phyloP scores from a whole-genome alignment of 2,113 vertebrate species.

The Sialia sialis region DNA sequence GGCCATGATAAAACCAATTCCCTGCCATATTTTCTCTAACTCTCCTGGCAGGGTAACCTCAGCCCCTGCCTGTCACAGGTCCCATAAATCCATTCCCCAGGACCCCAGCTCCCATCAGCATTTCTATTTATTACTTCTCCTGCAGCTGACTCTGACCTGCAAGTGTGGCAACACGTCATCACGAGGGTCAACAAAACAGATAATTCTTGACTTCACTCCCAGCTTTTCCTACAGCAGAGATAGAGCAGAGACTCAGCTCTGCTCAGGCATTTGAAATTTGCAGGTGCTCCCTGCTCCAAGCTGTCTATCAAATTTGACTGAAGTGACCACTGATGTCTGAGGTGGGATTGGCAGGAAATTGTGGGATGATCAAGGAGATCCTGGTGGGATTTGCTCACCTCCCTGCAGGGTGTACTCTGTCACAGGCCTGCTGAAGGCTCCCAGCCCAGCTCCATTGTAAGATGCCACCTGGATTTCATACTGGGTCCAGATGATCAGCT shows the following conservation, averaged over 20 bases:
- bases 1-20: background rate
- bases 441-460: constrained; percentile 90
- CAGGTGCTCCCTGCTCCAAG: background rate
- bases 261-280: background rate
- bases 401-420: constrained; percentile 92
- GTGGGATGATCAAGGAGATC: accelerated
- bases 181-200: background rate
- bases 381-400: constrained; percentile 74
- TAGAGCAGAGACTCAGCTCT: background rate
- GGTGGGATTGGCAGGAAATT: background rate
- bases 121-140: background rate
- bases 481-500: constrained; percentile 97
- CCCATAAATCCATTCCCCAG: background rate
- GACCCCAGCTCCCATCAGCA: background rate
- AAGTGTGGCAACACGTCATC: background rate
- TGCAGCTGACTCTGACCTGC: background rate
- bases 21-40: background rate
- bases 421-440: constrained; percentile 87
- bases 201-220: background rate
- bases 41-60: background rate
- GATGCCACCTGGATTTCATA: constrained; percentile 98
- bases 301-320: background rate
- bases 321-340: background rate
- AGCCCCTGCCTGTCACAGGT: background rate
- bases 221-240: background rate